Conservation (phyloP, 2,113 vertebrate genomes). For the Phoenicopterus ruber region DNA sequence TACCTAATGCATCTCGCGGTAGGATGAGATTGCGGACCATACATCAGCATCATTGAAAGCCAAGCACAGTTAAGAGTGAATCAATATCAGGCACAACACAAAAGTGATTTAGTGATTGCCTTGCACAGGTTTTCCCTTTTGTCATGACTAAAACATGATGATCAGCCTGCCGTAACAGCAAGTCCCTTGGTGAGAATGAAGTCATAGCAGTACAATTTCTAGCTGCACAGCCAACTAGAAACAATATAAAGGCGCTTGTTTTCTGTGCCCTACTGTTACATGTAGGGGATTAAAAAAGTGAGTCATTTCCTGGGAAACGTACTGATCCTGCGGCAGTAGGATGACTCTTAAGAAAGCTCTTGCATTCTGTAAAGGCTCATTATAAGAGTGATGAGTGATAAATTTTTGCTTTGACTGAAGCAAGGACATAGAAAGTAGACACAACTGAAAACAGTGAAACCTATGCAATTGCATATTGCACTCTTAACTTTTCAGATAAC, state of each 20-base stretch:
- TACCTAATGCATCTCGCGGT: neutral
- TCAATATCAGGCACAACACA: neutral
- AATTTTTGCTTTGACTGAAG: neutral
- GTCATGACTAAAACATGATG: neutral
- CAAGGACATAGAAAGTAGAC: neutral
- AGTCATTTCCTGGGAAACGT: neutral
- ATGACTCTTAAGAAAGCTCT: neutral
- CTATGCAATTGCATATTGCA: neutral
- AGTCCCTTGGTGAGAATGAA: neutral
- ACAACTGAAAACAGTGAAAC: neutral
- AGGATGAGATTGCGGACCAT: neutral
- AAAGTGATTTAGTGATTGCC: constrained; percentile 20
- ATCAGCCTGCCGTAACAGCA: neutral
- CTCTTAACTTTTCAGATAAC: neutral
- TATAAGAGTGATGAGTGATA: neutral
- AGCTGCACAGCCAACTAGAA: neutral
- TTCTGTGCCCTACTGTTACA: neutral
- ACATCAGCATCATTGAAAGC: neutral
- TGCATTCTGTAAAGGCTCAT: neutral
- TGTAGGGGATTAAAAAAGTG: neutral
- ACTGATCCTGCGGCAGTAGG: neutral
- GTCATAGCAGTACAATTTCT: neutral
- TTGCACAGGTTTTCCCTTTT: neutral
- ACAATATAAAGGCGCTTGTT: neutral
- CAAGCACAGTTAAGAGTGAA: neutral